Base-by-base conservation (phyloP, 2,797 vertebrate species). In the Sus cebifrons region DNA sequence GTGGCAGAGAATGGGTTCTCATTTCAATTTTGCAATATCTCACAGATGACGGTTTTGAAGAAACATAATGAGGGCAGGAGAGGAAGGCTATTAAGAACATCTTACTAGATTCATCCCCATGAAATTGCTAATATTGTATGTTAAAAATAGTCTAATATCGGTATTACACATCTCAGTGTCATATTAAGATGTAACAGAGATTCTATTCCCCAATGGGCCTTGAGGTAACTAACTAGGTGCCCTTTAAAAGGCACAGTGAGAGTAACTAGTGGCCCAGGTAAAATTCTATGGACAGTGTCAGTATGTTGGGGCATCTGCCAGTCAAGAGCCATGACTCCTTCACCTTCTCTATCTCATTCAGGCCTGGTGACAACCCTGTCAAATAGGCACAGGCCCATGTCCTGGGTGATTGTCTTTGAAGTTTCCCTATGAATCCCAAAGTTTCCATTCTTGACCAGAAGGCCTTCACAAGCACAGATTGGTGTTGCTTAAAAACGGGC, bases 371-470 rank as follows among this genome's bases (percentile, higher is more conserved):
- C 23, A 84, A 52, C 23, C 86, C 44, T 71, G 1, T 32, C 7
- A 74, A 15, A 54, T 3, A 36, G 25, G 21, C 23, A 14, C 25
- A n/a, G 9, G 20, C 60, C 52, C 52, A 16, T 49, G 32, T 32
- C 89, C 91, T 88, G 20, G 20, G 54, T 77, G 60, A 79, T 82
- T 79, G 23, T 81, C 27, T 82, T 58, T 79, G 25, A 86, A 81
- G 84, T 20, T 54, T 94, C 23, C 23, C 86, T 18, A 49, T 16
- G 5, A 89, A 78, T 32, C 75, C 54, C 58, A 74, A 25, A 52
- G 23, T 75, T 92, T 75, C 60, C 74, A n/a, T 49, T 78, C 54
- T 78, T 78, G 56, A 36, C 36, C 36, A 36, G 36, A 36, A 36
- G 36, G 36, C 36, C 36, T 36, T 36, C 36, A 36, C 36, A 36